These are phyloP conservation scores for Sprattus sprattus DNA, from an alignment of 2,113 vertebrate genomes.

Conservation along the genomic window DNA sequence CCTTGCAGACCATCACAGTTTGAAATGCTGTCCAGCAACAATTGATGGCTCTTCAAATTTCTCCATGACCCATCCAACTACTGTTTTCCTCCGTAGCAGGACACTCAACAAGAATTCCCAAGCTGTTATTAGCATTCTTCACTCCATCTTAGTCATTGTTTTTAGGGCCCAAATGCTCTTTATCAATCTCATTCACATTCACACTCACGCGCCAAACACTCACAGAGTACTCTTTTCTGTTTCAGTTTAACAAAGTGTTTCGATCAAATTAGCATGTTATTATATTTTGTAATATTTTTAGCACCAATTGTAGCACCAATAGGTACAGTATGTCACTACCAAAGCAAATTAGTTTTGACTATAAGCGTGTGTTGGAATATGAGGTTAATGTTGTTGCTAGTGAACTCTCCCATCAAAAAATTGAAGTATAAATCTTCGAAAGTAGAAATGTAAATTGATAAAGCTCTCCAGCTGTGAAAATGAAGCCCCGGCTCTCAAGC, in stretches of 20 bases:
- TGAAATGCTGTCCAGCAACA: conserved; percentile 40
- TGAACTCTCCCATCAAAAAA: no score
- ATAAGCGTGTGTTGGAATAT: neutral
- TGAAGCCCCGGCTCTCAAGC: no score
- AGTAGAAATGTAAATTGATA: no score
- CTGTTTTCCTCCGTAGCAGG: neutral
- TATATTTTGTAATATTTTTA: no score
- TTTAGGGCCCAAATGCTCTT: neutral
- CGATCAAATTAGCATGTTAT: neutral
- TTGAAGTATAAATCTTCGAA: no score
- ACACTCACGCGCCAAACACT: neutral
- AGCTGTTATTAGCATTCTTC: neutral
- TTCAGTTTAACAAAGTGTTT: neutral
- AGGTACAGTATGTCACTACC: neutral
- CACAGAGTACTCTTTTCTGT: neutral
- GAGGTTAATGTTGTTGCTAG: no score
- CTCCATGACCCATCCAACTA: conserved; percentile 2
- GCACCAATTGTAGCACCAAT: neutral
- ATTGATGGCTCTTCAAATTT: conserved; percentile 40
- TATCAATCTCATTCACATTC: neutral
- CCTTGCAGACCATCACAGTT: conserved; percentile 50
- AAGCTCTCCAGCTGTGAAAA: no score
- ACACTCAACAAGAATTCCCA: neutral
- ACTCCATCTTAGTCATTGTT: neutral
- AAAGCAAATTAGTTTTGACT: neutral